phyloP scores from a whole-genome alignment of 2,888 invertebrate genomes.

The Oligia strigilis region DNA sequence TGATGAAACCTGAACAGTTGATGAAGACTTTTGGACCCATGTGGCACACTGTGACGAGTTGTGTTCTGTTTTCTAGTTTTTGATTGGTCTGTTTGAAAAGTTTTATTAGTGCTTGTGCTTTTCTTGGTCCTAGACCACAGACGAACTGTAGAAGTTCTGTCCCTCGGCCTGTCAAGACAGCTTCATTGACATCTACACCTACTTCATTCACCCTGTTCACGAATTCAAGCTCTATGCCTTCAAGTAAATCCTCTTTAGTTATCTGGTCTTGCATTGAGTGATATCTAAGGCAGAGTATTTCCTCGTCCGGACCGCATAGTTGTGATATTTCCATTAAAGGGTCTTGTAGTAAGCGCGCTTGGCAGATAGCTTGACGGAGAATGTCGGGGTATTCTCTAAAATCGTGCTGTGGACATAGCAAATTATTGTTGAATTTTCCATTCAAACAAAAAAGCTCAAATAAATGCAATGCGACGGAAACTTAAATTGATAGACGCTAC shows the following conservation, averaged over 20 bases:
- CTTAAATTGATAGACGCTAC: neutral
- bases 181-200: slow-evolving; percentile 98
- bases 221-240: slow-evolving; percentile 96
- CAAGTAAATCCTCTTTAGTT: slow-evolving; percentile 95
- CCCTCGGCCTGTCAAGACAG: slow-evolving; percentile 96
- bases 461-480: neutral
- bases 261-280: slow-evolving; percentile 96
- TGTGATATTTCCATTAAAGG: slow-evolving; percentile 99
- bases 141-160: slow-evolving; percentile 98
- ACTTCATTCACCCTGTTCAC: slow-evolving; percentile 99
- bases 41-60: slow-evolving; percentile 98
- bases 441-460: neutral
- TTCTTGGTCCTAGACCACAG: slow-evolving; percentile 98
- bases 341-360: slow-evolving; percentile 98
- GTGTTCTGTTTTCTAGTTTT: slow-evolving; percentile 97
- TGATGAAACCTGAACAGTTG: slow-evolving; percentile 99
- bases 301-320: slow-evolving; percentile 98
- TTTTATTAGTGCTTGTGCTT: slow-evolving; percentile 96
- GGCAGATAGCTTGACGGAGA: slow-evolving; percentile 97
- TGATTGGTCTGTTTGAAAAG: slow-evolving; percentile 97
- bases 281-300: slow-evolving; percentile 98
- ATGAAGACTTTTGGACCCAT: slow-evolving; percentile 99
- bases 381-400: slow-evolving; percentile 98
- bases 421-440: neutral
- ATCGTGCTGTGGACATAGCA: slow-evolving; percentile 90